phyloP scores from a whole-genome alignment of 2,113 vertebrate genomes.

The Entomyzon cyanotis region DNA sequence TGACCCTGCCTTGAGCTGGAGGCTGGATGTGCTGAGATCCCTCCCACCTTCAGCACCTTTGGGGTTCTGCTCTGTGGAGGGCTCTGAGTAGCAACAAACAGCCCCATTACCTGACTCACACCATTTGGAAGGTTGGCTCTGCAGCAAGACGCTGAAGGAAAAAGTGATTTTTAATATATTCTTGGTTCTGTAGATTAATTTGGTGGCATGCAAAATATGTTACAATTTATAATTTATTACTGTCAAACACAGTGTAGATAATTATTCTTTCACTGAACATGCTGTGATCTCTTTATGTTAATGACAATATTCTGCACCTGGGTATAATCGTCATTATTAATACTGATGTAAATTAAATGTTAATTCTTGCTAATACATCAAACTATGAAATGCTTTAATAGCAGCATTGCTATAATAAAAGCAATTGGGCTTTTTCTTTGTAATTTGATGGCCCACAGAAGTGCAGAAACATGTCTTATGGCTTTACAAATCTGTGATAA shows the following conservation, averaged over 20 bases:
- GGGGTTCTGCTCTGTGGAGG: neutral
- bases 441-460: slow-evolving; percentile 76
- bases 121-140: neutral
- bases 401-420: slow-evolving; percentile 69
- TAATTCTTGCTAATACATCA: slow-evolving; percentile 72
- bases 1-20: neutral
- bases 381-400: slow-evolving; percentile 68
- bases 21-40: neutral
- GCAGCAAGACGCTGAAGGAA: neutral
- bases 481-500: slow-evolving; percentile 87
- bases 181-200: neutral
- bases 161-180: neutral
- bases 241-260: neutral
- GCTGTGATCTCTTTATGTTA: neutral
- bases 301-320: neutral
- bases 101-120: neutral
- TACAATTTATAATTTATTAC: neutral
- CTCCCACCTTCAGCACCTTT: neutral
- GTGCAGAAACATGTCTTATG: slow-evolving; percentile 75
- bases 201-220: neutral
- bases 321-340: slow-evolving; percentile 24
- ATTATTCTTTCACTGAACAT: neutral
- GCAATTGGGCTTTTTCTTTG: slow-evolving; percentile 73
- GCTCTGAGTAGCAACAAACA: neutral
- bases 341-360: slow-evolving; percentile 63